A percentile compares a stretch with the other conserved stretches of the same genome.
Evolutionary conservation across 2,113 vertebrate species (phyloP).

Genomic region (Eolophus roseicapilla): DNA sequence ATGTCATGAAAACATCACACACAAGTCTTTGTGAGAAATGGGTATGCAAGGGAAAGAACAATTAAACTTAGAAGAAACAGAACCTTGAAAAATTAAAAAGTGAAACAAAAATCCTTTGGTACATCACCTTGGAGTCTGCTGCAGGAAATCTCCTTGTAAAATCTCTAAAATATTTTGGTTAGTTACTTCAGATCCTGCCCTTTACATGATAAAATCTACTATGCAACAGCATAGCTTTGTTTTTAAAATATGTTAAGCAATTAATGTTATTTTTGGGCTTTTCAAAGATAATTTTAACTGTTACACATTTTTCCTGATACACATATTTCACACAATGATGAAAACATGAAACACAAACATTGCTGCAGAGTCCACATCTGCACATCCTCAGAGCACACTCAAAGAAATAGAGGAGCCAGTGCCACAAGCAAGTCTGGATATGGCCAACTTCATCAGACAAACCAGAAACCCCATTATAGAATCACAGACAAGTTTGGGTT

Average conservation of each 20-base stretch:
- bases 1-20: neutral
- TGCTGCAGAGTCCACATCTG: neutral
- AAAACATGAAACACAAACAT: neutral
- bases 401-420: neutral
- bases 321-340: neutral
- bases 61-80: neutral
- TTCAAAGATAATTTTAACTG: neutral
- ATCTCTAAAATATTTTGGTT: neutral
- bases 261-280: neutral
- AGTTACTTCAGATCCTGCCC: neutral
- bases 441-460: neutral
- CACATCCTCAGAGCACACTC: neutral
- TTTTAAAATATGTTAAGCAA: neutral
- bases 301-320: neutral
- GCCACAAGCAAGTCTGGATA: neutral
- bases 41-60: neutral
- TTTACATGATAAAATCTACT: neutral
- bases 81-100: neutral
- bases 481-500: neutral
- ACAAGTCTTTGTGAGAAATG: neutral
- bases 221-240: fast-evolving
- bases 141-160: neutral
- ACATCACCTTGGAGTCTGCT: neutral
- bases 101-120: neutral
- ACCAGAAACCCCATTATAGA: neutral